Percentiles rank a stretch among this genome's conserved stretches.
Evolutionary conservation across 2,888 invertebrate species (phyloP).

Genomic region (Thymelicus acteon): DNA sequence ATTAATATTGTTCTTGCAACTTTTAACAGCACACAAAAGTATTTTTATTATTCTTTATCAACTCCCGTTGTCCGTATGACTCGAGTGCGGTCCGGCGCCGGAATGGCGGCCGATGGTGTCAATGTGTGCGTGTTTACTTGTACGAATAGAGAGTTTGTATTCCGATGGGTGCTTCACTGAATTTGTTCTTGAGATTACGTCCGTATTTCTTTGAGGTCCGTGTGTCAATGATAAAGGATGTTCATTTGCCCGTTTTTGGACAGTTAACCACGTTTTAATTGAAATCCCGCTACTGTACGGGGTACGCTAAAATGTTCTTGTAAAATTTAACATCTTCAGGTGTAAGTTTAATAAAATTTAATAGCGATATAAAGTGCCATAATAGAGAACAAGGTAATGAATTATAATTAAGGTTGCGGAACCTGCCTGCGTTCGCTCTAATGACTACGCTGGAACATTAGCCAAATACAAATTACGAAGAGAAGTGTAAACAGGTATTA

Average conservation of each 20-base stretch:
- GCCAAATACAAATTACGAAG: conserved; percentile 77
- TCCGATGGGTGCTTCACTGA: no score
- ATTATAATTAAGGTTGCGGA: conserved; percentile 73
- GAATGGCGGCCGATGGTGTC: no score
- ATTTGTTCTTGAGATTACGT: no score
- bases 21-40: no score
- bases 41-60: no score
- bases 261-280: conserved; percentile 2
- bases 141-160: no score
- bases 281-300: conserved; percentile 3
- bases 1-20: no score
- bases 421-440: conserved; percentile 62
- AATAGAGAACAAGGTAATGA: conserved; percentile 68
- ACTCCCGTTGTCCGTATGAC: no score
- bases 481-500: conserved; percentile 77
- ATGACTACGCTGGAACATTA: conserved; percentile 77
- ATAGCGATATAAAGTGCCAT: conserved; percentile 56
- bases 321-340: conserved; percentile 21
- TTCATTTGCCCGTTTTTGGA: conserved; percentile 37
- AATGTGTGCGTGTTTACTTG: no score
- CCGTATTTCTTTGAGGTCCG: no score
- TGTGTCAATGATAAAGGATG: conserved; percentile 53
- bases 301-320: conserved; percentile 3
- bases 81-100: no score
- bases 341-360: conserved; percentile 45